Conservation (phyloP, 2,888 invertebrate genomes). For the Eupithecia exiguata region DNA sequence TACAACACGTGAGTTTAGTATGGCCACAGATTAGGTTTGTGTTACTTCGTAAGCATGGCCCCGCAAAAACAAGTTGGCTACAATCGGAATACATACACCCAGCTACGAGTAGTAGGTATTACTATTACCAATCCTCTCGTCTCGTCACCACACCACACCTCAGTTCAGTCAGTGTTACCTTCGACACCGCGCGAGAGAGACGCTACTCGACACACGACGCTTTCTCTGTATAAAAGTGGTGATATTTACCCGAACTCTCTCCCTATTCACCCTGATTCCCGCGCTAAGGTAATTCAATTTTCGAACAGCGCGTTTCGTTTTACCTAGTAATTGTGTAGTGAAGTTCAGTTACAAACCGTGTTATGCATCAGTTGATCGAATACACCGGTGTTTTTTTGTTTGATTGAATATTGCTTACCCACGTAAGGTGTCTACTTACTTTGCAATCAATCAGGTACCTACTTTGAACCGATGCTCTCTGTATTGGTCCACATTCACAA, state of each 20-base stretch:
- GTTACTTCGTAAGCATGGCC: no score
- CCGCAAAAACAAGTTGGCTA: constrained; percentile 9
- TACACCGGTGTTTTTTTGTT: constrained; percentile 47
- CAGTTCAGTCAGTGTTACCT: constrained; percentile 56
- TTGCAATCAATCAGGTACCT: background rate
- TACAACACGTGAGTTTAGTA: background rate
- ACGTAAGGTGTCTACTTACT: constrained; percentile 10
- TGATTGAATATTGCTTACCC: constrained; percentile 21
- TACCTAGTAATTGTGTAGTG: constrained; percentile 37
- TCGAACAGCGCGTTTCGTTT: constrained; percentile 42
- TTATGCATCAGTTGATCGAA: constrained; percentile 46
- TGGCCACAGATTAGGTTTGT: no score
- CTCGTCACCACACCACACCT: constrained; percentile 7
- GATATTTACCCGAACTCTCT: constrained; percentile 45
- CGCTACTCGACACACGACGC: constrained; percentile 33
- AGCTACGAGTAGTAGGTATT: background rate
- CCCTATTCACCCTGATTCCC: constrained; percentile 60
- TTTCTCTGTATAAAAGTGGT: background rate
- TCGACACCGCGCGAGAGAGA: constrained; percentile 57
- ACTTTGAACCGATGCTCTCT: constrained; percentile 15
- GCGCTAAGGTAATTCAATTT: constrained; percentile 63
- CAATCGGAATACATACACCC: constrained; percentile 15
- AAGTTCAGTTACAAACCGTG: constrained; percentile 36
- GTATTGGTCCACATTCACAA: background rate
- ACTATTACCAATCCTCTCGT: background rate